Conservation (phyloP, 2,888 invertebrate species). For the Phyto melanocephala region DNA sequence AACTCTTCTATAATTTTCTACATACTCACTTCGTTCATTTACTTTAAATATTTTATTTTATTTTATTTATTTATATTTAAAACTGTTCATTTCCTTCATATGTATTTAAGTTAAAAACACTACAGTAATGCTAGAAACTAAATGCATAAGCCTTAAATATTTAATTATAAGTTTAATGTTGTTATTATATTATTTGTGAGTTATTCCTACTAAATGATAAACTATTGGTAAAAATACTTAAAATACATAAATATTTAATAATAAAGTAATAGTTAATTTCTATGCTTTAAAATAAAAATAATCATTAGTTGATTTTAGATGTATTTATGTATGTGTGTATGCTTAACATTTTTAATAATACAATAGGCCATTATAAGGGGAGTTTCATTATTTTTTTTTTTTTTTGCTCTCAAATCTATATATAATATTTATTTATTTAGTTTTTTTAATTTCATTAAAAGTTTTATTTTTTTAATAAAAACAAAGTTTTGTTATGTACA, state of each 20-base stretch:
- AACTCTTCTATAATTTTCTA: too few relatives aligned
- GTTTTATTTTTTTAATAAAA: too few relatives aligned
- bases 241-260: conserved; percentile 19
- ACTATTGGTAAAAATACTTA: conserved; percentile 54
- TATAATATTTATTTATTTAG: too few relatives aligned
- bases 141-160: conserved; percentile 30
- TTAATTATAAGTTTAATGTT: conserved; percentile 1
- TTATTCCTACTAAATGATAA: conserved; percentile 34
- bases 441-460: too few relatives aligned
- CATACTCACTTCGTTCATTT: too few relatives aligned
- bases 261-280: background rate
- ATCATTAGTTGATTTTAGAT: background rate
- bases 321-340: background rate
- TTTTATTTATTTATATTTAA: background rate
- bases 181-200: conserved; percentile 13
- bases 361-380: conserved; percentile 27
- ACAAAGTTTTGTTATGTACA: too few relatives aligned
- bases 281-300: background rate
- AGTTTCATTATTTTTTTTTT: background rate
- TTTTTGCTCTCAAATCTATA: too few relatives aligned
- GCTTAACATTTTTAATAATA: background rate
- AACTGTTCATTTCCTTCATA: background rate
- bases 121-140: conserved; percentile 47
- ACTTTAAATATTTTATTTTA: background rate
- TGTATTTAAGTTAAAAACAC: conserved; percentile 22